A percentile compares a stretch with the other conserved stretches of the same genome.
Conservation (phyloP, 2,888 invertebrate species). For the Halocaridina rubra region DNA sequence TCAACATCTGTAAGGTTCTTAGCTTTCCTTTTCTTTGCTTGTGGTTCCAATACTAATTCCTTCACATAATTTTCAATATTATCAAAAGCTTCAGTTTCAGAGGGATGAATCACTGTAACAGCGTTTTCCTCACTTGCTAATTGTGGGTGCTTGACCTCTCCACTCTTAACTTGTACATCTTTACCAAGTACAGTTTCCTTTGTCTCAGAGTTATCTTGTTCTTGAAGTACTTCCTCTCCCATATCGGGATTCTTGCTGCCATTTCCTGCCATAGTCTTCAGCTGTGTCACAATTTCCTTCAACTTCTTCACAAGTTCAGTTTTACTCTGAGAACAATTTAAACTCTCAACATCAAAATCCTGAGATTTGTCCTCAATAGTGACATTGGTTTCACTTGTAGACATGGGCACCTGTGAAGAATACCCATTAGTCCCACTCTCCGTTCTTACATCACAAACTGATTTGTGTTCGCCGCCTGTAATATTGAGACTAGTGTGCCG, state of each 20-base stretch:
- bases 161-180: too few species aligned
- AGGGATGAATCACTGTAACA: neutral
- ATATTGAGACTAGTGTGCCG: constrained; percentile 52
- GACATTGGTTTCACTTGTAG: constrained; percentile 12
- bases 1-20: too few species aligned
- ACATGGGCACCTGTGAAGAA: neutral
- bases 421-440: neutral
- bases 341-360: constrained; percentile 31
- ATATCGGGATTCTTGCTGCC: neutral
- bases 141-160: too few species aligned
- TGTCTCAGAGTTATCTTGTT: neutral
- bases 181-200: neutral
- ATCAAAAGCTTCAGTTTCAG: neutral
- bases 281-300: constrained; percentile 17
- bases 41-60: too few species aligned
- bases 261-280: neutral
- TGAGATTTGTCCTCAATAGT: constrained; percentile 39
- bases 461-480: constrained; percentile 48
- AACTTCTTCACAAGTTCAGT: constrained; percentile 9
- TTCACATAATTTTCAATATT: neutral
- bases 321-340: constrained; percentile 22
- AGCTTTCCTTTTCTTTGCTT: too few species aligned
- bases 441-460: neutral
- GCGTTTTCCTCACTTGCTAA: too few species aligned
- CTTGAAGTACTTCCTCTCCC: neutral